These are phyloP conservation scores for Otus sunia DNA, from an alignment of 2,113 vertebrate genomes.

Conservation along the genomic window DNA sequence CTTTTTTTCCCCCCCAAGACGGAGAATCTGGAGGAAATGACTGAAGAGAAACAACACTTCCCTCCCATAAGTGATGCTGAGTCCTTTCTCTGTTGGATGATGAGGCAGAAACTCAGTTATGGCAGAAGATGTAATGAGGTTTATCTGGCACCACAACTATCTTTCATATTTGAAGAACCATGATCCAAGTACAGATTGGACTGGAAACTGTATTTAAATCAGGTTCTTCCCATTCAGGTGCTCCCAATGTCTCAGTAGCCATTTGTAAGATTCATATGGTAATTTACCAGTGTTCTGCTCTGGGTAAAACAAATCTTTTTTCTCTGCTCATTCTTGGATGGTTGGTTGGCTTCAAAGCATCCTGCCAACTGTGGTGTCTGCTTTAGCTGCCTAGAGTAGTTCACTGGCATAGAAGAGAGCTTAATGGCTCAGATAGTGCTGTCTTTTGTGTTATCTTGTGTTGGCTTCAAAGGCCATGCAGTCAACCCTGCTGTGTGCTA, in stretches of 20 bases:
- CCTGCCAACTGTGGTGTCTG: not conserved
- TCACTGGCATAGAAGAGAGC: not conserved
- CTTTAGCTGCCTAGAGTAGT: not conserved
- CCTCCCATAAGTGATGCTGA: not conserved
- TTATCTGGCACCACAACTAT: not conserved
- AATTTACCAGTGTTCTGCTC: not conserved
- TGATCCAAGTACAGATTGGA: not conserved
- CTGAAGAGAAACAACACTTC: not conserved
- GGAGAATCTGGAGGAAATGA: not conserved
- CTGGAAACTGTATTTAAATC: not conserved
- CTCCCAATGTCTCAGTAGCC: not conserved
- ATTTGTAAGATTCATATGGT: not conserved
- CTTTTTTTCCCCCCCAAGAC: not conserved
- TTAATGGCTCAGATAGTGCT: not conserved
- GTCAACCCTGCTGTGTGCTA: not conserved
- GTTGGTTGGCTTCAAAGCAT: not conserved
- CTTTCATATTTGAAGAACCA: not conserved
- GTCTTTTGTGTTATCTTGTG: not conserved
- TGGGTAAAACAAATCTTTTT: not conserved
- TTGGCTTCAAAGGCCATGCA: not conserved
- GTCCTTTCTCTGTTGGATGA: not conserved
- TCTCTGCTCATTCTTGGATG: not conserved
- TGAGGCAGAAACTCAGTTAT: constrained; percentile 31
- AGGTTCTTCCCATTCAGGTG: not conserved
- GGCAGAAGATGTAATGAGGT: not conserved